phyloP scores from a whole-genome alignment of 2,797 vertebrate species.

The Loris lydekkerianus region DNA sequence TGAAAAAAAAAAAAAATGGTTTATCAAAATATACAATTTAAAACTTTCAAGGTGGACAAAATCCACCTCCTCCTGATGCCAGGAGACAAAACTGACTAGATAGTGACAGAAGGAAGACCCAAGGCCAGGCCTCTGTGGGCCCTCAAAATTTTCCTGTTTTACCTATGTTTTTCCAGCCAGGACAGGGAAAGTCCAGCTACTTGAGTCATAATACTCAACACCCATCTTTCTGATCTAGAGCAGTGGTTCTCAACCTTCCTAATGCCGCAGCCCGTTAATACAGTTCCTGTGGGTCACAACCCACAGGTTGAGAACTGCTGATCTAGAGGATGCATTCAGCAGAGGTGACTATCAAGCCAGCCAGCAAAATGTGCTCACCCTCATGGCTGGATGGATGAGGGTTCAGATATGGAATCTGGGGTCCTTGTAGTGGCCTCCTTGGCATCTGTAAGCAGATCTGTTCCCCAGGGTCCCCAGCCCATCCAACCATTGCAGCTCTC shows the following conservation, averaged over 20 bases:
- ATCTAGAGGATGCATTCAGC: neutral
- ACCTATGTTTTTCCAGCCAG: neutral
- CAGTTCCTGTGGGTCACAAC: no score
- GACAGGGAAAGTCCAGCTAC: neutral
- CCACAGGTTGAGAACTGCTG: no score
- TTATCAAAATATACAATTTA: neutral
- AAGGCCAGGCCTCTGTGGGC: neutral
- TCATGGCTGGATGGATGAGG: neutral
- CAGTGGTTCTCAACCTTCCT: no score
- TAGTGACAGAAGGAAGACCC: neutral
- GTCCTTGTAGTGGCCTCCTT: rapidly evolving
- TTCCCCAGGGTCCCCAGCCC: neutral
- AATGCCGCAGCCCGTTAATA: no score
- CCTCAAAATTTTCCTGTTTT: neutral
- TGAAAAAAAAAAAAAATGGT: no score
- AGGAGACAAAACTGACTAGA: neutral
- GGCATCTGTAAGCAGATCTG: neutral
- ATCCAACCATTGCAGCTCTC: neutral
- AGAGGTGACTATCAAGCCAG: neutral
- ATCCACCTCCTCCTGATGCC: neutral
- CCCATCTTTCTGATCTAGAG: neutral
- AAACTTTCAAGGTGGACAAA: neutral
- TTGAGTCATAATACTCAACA: neutral
- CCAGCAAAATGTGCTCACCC: neutral
- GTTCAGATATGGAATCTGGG: neutral